These are phyloP conservation scores for Coilia nasus DNA, from an alignment of 2,797 vertebrate genomes.

Conservation along the genomic window DNA sequence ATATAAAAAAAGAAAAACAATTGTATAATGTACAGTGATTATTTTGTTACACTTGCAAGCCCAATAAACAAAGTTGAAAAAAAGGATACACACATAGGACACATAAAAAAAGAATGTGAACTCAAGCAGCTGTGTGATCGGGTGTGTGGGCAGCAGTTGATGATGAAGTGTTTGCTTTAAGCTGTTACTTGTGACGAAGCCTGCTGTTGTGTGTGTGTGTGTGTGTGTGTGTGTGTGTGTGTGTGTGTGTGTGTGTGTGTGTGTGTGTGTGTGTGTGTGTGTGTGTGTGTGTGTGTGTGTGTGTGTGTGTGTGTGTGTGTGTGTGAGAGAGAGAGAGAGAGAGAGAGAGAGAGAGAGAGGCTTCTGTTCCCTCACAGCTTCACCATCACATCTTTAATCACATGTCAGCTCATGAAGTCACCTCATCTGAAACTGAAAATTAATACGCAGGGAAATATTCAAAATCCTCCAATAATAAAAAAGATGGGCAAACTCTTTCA, in stretches of 20 bases:
- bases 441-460: background rate
- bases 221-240: too few relatives aligned
- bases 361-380: too few relatives aligned
- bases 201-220: background rate
- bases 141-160: background rate
- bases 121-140: background rate
- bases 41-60: too few relatives aligned
- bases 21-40: too few relatives aligned
- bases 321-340: background rate
- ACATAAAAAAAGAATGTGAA: too few relatives aligned
- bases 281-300: constrained; percentile 20
- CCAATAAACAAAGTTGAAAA: too few relatives aligned
- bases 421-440: background rate
- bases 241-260: too few relatives aligned
- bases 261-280: background rate
- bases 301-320: constrained; percentile 25
- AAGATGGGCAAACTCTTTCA: background rate
- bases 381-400: background rate
- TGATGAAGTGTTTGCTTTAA: background rate
- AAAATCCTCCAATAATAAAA: background rate
- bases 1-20: too few relatives aligned
- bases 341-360: too few relatives aligned
- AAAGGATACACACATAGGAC: too few relatives aligned
- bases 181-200: background rate
- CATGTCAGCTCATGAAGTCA: background rate